Evolutionary conservation across 1,140 invertebrate species (phyloP).

Genomic region (Megalopta genalis): DNA sequence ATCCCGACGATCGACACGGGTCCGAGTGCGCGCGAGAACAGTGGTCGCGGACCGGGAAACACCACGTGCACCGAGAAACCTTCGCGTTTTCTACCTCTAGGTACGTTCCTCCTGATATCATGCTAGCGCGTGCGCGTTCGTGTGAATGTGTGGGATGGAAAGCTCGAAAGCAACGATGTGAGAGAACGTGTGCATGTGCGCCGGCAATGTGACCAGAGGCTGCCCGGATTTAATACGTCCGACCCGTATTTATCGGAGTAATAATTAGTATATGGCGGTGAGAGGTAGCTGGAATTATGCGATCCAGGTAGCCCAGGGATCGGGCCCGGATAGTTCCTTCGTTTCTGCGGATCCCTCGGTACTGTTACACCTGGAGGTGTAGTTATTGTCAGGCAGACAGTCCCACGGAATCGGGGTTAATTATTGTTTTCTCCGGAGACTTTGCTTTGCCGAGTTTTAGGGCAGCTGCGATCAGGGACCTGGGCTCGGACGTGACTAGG

Average conservation of each 20-base stretch:
- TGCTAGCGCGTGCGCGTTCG: constrained; percentile 3
- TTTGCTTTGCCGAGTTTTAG: too few species aligned
- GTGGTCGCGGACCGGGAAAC: constrained; percentile 19
- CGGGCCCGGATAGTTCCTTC: not conserved
- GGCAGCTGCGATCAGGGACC: too few species aligned
- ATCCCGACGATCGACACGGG: not conserved
- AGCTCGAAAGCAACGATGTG: too few species aligned
- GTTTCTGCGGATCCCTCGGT: not conserved
- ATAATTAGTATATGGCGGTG: not conserved
- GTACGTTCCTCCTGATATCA: constrained; percentile 11
- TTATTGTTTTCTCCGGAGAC: too few species aligned
- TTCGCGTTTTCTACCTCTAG: not conserved
- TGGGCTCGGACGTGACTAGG: too few species aligned
- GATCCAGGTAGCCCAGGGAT: not conserved
- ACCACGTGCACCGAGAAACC: constrained; percentile 26
- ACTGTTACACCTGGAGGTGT: not conserved
- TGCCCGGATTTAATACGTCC: not conserved
- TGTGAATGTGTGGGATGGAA: too few species aligned
- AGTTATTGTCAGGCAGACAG: too few species aligned
- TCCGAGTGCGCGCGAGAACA: constrained; percentile 28
- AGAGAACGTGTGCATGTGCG: constrained; percentile 2
- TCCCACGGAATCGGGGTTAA: too few species aligned
- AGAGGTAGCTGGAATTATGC: not conserved
- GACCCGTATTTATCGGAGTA: not conserved
- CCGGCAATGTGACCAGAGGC: not conserved